phyloP scores from a whole-genome alignment of 2,797 vertebrate species.

The Siniperca scherzeri region DNA sequence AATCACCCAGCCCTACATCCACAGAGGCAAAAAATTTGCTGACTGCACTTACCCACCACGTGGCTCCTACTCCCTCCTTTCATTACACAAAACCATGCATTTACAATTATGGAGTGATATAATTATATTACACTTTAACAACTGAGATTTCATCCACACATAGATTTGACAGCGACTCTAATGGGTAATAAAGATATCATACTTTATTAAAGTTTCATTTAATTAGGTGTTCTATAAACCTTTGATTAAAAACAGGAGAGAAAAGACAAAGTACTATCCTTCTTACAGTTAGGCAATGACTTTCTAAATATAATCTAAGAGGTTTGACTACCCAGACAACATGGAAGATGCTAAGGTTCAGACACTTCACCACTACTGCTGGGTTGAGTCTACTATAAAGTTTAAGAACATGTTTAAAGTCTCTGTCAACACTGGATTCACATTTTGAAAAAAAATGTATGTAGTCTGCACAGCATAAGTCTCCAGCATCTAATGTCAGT shows the following conservation, averaged over 20 bases:
- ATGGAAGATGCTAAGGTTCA: not conserved
- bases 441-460: not conserved
- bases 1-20: conserved; percentile 15
- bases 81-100: conserved; percentile 55
- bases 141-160: conserved; percentile 67
- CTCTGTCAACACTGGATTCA: not conserved
- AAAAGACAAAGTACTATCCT: conserved; percentile 49
- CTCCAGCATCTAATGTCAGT: not conserved
- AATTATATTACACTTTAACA: conserved; percentile 72
- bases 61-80: conserved; percentile 36
- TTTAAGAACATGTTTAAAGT: not conserved
- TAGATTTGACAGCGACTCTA: conserved; percentile 53
- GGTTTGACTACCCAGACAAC: not conserved
- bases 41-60: conserved; percentile 52
- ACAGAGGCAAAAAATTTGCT: conserved; percentile 53
- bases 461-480: not conserved
- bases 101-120: conserved; percentile 64
- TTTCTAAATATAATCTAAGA: conserved; percentile 46
- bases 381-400: not conserved
- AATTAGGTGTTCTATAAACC: conserved; percentile 71
- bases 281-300: conserved; percentile 24
- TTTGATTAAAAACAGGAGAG: conserved; percentile 60
- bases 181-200: conserved; percentile 51
- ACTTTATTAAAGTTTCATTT: conserved; percentile 63
- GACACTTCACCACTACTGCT: not conserved